These are phyloP conservation scores for Triplophysa dalaica DNA, from an alignment of 2,113 vertebrate genomes.

Conservation along the genomic window DNA sequence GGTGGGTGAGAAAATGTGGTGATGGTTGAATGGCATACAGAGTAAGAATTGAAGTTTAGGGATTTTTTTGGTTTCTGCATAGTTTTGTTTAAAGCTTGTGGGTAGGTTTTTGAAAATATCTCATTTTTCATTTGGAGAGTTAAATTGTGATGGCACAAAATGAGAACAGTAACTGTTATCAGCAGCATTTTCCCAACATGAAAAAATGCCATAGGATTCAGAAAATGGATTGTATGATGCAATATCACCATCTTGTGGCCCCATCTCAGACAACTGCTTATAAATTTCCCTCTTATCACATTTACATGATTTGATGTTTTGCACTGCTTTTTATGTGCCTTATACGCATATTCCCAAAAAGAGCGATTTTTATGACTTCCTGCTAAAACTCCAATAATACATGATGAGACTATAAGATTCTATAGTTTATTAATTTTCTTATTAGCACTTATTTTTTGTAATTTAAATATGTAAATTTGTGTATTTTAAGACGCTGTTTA, in stretches of 20 bases:
- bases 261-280: constrained; percentile 7
- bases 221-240: constrained; percentile 48
- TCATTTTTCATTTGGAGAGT: background rate
- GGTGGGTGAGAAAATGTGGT: background rate
- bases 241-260: constrained; percentile 77
- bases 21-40: background rate
- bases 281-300: background rate
- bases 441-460: too few relatives aligned
- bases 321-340: too few relatives aligned
- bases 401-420: too few relatives aligned
- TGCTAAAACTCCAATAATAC: too few relatives aligned
- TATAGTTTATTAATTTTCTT: too few relatives aligned
- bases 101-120: background rate
- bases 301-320: too few relatives aligned
- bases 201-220: constrained; percentile 2
- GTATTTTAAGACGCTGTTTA: too few relatives aligned
- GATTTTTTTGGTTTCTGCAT: background rate
- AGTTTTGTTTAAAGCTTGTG: background rate
- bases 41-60: background rate
- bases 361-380: too few relatives aligned
- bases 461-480: too few relatives aligned
- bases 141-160: background rate
- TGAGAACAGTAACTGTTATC: constrained; percentile 13
- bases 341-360: too few relatives aligned
- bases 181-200: constrained; percentile 4